These are phyloP conservation scores for Ditylenchus dipsaci DNA, from an alignment of 1,140 invertebrate species.

Conservation along the genomic window DNA sequence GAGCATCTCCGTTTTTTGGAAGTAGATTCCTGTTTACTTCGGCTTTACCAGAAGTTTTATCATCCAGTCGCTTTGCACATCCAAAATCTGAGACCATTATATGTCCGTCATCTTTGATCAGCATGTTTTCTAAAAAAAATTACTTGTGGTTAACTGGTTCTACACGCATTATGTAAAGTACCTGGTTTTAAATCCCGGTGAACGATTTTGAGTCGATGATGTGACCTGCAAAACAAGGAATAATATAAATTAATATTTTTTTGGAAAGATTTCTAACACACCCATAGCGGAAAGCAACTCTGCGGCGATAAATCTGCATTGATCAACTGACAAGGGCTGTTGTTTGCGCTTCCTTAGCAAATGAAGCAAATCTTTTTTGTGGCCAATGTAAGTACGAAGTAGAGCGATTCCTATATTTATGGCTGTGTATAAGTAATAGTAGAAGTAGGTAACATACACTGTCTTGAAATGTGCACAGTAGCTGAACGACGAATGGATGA, in stretches of 20 bases:
- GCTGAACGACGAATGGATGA: conserved; percentile 34
- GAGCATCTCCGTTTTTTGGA: conserved; percentile 66
- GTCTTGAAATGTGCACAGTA: conserved; percentile 43
- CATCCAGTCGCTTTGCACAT: conserved; percentile 25
- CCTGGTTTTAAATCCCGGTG: conserved; percentile 41
- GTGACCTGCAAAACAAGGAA: conserved; percentile 26
- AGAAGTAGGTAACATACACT: too few relatives aligned
- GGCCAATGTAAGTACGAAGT: conserved; percentile 39
- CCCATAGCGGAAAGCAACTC: conserved; percentile 30
- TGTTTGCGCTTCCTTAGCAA: conserved; percentile 11
- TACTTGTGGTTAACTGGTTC: neutral
- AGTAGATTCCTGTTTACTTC: neutral
- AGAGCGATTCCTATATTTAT: conserved; percentile 27
- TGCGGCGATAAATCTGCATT: conserved; percentile 24
- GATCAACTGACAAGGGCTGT: conserved; percentile 23
- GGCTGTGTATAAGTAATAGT: too few relatives aligned
- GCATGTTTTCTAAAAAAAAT: conserved; percentile 31
- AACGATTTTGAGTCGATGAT: conserved; percentile 33
- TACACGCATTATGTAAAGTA: neutral
- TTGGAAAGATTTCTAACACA: neutral
- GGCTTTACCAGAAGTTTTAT: neutral
- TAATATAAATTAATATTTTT: neutral
- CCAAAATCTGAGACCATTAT: conserved; percentile 44
- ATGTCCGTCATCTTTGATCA: conserved; percentile 35
- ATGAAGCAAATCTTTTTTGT: conserved; percentile 21